Evolutionary conservation across 2,797 vertebrate species (phyloP).

Genomic region (Gymnothorax javanicus): DNA sequence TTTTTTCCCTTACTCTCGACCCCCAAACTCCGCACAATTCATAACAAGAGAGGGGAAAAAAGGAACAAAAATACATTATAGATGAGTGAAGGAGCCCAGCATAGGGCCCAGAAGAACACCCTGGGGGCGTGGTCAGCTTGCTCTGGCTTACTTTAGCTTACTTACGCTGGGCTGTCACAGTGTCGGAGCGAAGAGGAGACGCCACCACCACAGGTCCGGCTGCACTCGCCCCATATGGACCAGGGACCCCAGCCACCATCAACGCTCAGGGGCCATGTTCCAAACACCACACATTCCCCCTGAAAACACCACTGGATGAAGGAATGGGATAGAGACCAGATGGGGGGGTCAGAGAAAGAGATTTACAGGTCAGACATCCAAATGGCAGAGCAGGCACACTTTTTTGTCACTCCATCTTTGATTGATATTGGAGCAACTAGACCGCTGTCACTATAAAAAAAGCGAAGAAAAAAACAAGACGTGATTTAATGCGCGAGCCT

Average conservation of each 20-base stretch:
- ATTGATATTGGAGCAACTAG: background rate
- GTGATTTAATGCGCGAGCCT: background rate
- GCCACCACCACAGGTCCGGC: constrained; percentile 95
- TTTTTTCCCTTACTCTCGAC: background rate
- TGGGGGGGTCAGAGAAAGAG: background rate
- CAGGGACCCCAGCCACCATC: constrained; percentile 94
- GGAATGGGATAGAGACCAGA: background rate
- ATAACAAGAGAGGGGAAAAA: background rate
- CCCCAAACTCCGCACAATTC: background rate
- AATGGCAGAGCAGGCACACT: background rate
- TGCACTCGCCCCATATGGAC: constrained; percentile 98
- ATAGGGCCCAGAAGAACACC: constrained; percentile 16
- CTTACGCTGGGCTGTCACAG: constrained; percentile 99
- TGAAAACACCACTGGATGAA: constrained; percentile 92
- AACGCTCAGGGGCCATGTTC: constrained; percentile 91
- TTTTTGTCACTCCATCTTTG: background rate
- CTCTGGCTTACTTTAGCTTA: constrained; percentile 99
- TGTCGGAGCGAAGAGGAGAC: constrained; percentile 97
- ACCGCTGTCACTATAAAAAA: background rate
- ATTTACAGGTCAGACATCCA: background rate
- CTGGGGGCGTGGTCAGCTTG: constrained; percentile 78
- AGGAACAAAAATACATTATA: background rate
- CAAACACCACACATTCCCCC: constrained; percentile 92
- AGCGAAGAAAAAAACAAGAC: background rate
- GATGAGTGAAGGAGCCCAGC: background rate